A percentile compares a stretch with the other conserved stretches of the same genome.
Evolutionary conservation across 2,797 vertebrate species (phyloP).

Genomic region (Phrynocephalus vlangalii): DNA sequence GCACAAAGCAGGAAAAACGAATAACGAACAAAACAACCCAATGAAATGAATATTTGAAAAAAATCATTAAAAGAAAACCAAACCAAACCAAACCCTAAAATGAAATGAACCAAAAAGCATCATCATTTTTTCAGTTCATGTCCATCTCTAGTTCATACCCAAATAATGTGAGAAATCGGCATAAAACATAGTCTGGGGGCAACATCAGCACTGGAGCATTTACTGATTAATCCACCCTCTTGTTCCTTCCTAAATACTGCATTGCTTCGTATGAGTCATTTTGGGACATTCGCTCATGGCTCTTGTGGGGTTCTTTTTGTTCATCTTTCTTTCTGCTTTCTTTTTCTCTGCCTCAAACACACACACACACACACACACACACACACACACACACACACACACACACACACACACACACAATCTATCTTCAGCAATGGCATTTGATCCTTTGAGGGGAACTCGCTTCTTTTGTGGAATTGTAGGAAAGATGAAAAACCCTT

Average conservation of each 20-base stretch:
- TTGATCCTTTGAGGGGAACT: slow-evolving; percentile 44
- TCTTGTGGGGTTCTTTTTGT: not conserved
- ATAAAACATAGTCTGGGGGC: not conserved
- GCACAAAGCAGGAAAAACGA: too few species aligned
- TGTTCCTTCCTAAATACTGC: not conserved
- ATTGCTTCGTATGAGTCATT: not conserved
- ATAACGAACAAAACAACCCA: too few species aligned
- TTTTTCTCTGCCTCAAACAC: not conserved
- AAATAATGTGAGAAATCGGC: not conserved
- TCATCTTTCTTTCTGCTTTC: not conserved
- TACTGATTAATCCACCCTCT: not conserved
- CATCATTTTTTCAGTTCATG: too few species aligned
- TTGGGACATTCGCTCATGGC: not conserved
- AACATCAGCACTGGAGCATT: not conserved
- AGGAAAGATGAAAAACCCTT: slow-evolving; percentile 25
- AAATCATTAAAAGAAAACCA: too few species aligned
- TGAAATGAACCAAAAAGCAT: too few species aligned
- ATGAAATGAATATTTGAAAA: too few species aligned
- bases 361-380: too few species aligned
- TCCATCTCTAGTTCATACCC: too few species aligned
- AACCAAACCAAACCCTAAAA: too few species aligned
- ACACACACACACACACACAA: slow-evolving; percentile 20
- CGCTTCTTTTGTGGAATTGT: slow-evolving; percentile 28
- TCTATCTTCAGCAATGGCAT: not conserved
- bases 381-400: too few species aligned